A percentile compares a stretch with the other conserved stretches of the same genome.
These are phyloP conservation scores for Grus americana DNA, from an alignment of 2,113 vertebrate species.

Conservation along the genomic window DNA sequence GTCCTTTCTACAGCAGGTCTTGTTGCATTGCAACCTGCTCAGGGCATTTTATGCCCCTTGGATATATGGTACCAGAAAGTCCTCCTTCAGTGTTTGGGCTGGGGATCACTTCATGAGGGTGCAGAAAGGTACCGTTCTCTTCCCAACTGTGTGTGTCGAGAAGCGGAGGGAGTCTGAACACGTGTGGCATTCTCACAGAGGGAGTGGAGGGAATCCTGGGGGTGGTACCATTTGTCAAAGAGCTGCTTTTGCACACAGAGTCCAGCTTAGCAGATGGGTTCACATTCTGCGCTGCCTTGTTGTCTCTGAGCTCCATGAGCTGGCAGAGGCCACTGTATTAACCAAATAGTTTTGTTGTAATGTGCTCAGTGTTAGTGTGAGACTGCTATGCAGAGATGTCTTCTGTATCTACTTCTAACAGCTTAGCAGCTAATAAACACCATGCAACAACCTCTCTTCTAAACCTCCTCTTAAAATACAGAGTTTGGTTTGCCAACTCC, in stretches of 20 bases:
- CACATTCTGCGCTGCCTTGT: conserved; percentile 41
- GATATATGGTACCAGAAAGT: neutral
- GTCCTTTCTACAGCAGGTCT: neutral
- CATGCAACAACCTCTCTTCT: conserved; percentile 66
- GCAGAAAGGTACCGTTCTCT: neutral
- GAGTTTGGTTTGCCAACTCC: conserved; percentile 73
- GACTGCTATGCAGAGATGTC: conserved; percentile 66
- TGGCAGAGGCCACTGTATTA: conserved; percentile 56
- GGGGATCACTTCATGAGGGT: neutral
- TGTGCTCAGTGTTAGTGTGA: conserved; percentile 49
- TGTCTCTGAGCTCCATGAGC: conserved; percentile 40
- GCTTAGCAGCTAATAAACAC: conserved; percentile 85
- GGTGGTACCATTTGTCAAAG: neutral
- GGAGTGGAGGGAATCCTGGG: neutral
- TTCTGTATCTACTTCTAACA: conserved; percentile 76
- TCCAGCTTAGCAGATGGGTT: neutral
- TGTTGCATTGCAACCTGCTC: neutral
- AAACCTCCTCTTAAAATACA: conserved; percentile 77
- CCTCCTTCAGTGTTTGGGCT: neutral
- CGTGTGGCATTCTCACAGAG: neutral
- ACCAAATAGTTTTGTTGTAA: conserved; percentile 67
- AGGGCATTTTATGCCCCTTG: neutral
- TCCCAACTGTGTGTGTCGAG: accelerated
- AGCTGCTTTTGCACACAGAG: neutral
- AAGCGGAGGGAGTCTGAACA: neutral